Percentiles rank a stretch among this genome's conserved stretches.
Evolutionary conservation across 2,797 vertebrate genomes (phyloP).

Genomic region (Hydrophis major): DNA sequence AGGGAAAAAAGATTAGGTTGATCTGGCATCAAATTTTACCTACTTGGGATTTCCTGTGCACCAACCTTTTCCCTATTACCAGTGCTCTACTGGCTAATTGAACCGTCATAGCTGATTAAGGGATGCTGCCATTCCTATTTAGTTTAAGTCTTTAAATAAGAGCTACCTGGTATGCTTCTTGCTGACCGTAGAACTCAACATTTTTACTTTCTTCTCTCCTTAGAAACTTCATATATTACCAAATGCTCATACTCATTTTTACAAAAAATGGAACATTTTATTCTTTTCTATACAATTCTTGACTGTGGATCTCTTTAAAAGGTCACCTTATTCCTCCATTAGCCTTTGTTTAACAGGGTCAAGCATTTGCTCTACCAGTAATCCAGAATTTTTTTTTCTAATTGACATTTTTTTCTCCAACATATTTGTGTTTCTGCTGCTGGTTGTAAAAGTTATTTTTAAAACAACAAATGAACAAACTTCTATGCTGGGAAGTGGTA

Average conservation of each 20-base stretch:
- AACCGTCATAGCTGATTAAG: not conserved
- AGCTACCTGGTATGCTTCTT: not conserved
- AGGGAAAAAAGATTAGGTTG: not conserved
- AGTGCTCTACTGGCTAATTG: not conserved
- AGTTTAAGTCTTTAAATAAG: not conserved
- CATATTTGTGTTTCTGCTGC: not conserved
- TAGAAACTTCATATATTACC: not conserved
- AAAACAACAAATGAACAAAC: not conserved
- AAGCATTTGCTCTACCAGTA: fast-evolving
- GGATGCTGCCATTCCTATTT: not conserved
- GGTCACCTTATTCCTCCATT: not conserved
- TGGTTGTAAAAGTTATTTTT: constrained; percentile 20
- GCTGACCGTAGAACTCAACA: not conserved
- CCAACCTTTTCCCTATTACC: not conserved
- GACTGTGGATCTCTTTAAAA: not conserved
- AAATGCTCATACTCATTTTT: not conserved
- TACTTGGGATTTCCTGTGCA: not conserved
- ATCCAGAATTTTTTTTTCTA: not conserved
- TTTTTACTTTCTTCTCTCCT: not conserved
- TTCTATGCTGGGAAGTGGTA: not conserved
- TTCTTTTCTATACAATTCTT: not conserved
- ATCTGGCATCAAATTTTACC: not conserved
- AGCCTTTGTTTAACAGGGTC: fast-evolving
- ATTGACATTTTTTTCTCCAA: not conserved
- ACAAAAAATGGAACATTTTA: not conserved